Base-by-base conservation (phyloP, 2,113 vertebrate genomes). In the Tautogolabrus adspersus region DNA sequence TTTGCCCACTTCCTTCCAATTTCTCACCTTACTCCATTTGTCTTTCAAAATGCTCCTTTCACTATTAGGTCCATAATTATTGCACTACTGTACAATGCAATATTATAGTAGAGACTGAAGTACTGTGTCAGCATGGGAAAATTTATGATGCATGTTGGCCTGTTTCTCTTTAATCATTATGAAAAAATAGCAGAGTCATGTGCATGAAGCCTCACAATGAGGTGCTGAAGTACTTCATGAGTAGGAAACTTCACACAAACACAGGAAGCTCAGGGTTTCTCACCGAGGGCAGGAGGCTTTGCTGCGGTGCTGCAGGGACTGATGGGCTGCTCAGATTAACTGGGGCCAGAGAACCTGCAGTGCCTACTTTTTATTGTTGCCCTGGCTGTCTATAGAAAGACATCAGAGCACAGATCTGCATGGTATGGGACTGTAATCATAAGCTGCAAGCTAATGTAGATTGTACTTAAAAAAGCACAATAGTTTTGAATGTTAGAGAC, bases 241-340 rank as follows among this genome's bases (percentile, higher is more conserved):
- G 86, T 89, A 93, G 94, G 94, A 95, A 95, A 88, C 88, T 79
- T 85, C 82, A 92, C 91, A 95, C 94, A 95, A 95, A 95, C 94
- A 94, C 93, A 94, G 94, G 94, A 95, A 95, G 92, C 83, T 72
- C 73, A 58, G 90, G 52, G 87, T 93, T 95, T 93, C 93, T 90
- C 89, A 76, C 84, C 40, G 61, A 88, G 81, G 81, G 81, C 87
- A 81, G 74, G 88, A 91, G 91, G 78, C 84, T 87, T 47, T 81
- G 76, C 83, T 23, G 83, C 64, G 66, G 67, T 56, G 62, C 87
- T 87, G 74, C 72, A 66, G 49, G 34, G 80, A 68, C 91, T 88
- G 91, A 94, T 94, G 87, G 85, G 72, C 66, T 46, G 61, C 75
- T 68, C 80, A 90, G 94, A 93, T 95, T 93, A 94, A 91, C 66